Base-by-base conservation (phyloP, 2,797 vertebrate genomes). In the Pelobates cultripes region DNA sequence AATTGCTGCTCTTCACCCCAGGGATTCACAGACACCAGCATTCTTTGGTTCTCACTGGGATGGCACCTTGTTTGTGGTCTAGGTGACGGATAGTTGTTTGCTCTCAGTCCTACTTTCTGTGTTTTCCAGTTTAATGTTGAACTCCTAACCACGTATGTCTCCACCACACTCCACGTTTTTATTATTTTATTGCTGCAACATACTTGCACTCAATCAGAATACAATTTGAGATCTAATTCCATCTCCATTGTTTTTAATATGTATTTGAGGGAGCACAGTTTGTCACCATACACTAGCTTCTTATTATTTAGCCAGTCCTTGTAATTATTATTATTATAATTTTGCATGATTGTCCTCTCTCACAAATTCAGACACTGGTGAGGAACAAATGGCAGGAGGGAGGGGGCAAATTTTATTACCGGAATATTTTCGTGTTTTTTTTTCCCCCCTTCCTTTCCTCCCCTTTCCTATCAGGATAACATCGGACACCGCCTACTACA, bases 401-500 rank as follows among this genome's bases (percentile, higher is more conserved):
- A 93, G 94, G 96, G 96, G 95, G 96, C 95, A 94, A 92, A 94
- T 97, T 97, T 96, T 99, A 98, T 99, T 99, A 98, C 96, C 97
- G 97, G 97, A 98, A 97, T 98, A 97, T 99, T 97, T 97, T 51
- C 47, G 47, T 51, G 47, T 51, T 51, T 51, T 51, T 51, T 51
- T 51, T 51, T 10, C 95, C 95, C 45, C 80, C 61, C 55, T 51
- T 73, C 44, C 77, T 66, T 76, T 63, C 51, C 61, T 61, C 42
- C 82, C 73, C 68, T 43, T 96, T 88, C 97, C 96, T 95, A 90
- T 95, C 95, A 99, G 98, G 98, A 99, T 95, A 99, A 99, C 96
- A 99, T 99, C 89, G 98, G 98, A 90, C 98, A 99, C 90, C 96
- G 96, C 91, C 95, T 99, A 91, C 98, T 99, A 89, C 96, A 99